A percentile compares a stretch with the other conserved stretches of the same genome.
phyloP scores from a whole-genome alignment of 2,888 invertebrate species.

The Formica aserva region DNA sequence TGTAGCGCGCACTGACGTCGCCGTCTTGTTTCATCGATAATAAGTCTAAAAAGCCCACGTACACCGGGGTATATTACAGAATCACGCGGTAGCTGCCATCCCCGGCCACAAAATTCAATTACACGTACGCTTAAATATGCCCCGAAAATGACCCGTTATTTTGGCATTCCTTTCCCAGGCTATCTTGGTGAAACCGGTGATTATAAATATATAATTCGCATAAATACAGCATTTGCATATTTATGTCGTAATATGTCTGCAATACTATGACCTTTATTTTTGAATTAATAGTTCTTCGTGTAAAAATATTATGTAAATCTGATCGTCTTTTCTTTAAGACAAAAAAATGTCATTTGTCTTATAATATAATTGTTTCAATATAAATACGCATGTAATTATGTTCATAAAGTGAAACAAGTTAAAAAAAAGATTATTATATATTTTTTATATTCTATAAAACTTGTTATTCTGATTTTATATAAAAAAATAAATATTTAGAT shows the following conservation, averaged over 20 bases:
- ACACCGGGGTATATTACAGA: slow-evolving; percentile 38
- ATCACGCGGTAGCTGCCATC: slow-evolving; percentile 23
- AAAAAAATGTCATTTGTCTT: not conserved
- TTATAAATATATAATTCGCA: not conserved
- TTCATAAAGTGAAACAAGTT: not conserved
- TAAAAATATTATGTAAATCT: not conserved
- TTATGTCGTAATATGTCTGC: not conserved
- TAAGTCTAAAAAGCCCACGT: slow-evolving; percentile 48
- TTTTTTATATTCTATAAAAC: not conserved
- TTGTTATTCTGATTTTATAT: too few species aligned
- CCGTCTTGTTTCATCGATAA: slow-evolving; percentile 45
- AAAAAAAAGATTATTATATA: not conserved
- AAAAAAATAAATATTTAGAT: not conserved
- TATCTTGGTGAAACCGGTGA: slow-evolving; percentile 8
- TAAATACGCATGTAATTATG: not conserved
- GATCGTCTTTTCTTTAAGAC: not conserved
- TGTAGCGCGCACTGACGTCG: slow-evolving; percentile 19
- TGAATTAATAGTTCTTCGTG: not conserved
- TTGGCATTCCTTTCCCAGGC: slow-evolving; percentile 47
- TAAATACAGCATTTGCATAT: slow-evolving; percentile 29
- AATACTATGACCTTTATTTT: not conserved
- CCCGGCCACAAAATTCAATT: slow-evolving; percentile 57
- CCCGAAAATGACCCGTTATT: slow-evolving; percentile 55
- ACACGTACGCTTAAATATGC: slow-evolving; percentile 69
- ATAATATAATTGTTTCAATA: slow-evolving; percentile 11